phyloP scores from a whole-genome alignment of 2,797 vertebrate genomes.

The Scleropages formosus region DNA sequence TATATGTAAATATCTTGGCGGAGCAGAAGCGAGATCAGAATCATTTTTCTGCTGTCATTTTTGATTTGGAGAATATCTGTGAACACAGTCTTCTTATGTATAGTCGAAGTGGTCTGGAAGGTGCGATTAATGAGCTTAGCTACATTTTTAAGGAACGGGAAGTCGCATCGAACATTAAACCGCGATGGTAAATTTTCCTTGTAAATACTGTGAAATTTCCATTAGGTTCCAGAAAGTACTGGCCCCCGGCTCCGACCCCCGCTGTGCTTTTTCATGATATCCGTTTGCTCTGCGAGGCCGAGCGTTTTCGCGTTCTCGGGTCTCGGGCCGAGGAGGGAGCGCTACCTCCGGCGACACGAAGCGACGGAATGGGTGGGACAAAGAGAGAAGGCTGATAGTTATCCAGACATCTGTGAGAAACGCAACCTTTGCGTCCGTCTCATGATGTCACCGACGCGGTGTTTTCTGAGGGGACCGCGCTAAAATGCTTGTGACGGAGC shows the following conservation, averaged over 20 bases:
- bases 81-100: conserved; percentile 29
- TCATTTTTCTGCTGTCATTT: conserved; percentile 34
- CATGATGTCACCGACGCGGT: conserved; percentile 92
- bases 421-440: conserved; percentile 79
- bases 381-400: conserved; percentile 68
- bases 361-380: conserved; percentile 38
- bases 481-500: conserved; percentile 91
- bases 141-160: background rate
- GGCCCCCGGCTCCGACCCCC: background rate
- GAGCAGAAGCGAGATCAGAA: conserved; percentile 37
- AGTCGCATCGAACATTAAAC: background rate
- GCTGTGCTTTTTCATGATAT: conserved; percentile 9
- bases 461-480: conserved; percentile 87
- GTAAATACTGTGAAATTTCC: conserved; percentile 20
- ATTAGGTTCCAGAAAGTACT: conserved; percentile 15
- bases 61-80: conserved; percentile 26
- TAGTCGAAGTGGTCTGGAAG: too few species aligned
- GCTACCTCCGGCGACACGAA: conserved; percentile 15
- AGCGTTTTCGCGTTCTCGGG: background rate
- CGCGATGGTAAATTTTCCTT: conserved; percentile 5
- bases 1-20: conserved; percentile 66
- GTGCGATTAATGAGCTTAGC: background rate
- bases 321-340: background rate
- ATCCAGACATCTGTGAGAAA: conserved; percentile 80
- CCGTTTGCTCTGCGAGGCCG: background rate